Evolutionary conservation across 2,888 invertebrate species (phyloP), one percentile per base, ranked within the genome.

Genomic region (Patella depressa): DNA sequence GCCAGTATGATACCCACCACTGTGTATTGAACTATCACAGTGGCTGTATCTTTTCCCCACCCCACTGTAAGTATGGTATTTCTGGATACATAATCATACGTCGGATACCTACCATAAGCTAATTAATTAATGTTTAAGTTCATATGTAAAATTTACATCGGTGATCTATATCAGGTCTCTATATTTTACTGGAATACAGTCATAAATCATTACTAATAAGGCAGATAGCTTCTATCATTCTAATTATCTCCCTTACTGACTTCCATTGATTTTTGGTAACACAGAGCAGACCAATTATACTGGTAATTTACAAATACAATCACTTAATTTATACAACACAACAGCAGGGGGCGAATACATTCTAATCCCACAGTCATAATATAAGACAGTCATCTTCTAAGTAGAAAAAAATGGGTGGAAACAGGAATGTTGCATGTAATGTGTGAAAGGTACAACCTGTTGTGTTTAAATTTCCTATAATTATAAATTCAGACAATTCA

Each of bases 181-280:
- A 65, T 65, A 65, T 65, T 65, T 9, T 65, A 65, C n/a, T 65
- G 19, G 19, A 65, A 65, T 19, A 65, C 12, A 19, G 19, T 12
- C 65, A 65, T 65, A n/a, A 65, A 65, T 65, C 65, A 65, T 65
- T 19, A 65, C 65, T 65, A 65, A 65, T 65, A 65, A 12, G n/a
- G n/a, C 65, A 19, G 65, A 65, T 65, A 65, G n/a, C 65, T 65
- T 65, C 65, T 65, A 65, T 65, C 65, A 65, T 65, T 19, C 65
- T 65, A 65, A 65, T 65, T 65, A 65, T 65, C 65, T 65, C 65
- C 65, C 65, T 65, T 65, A 19, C n/a, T 65, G 19, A 65, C 65
- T 65, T 65, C 19, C 65, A 65, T 65, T 65, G 65, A 65, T 65
- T 65, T 65, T 65, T 65, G 65, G 65, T 65, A 65, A 65, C 65